Conservation (phyloP, 2,113 vertebrate species). For the Ammospiza nelsoni region DNA sequence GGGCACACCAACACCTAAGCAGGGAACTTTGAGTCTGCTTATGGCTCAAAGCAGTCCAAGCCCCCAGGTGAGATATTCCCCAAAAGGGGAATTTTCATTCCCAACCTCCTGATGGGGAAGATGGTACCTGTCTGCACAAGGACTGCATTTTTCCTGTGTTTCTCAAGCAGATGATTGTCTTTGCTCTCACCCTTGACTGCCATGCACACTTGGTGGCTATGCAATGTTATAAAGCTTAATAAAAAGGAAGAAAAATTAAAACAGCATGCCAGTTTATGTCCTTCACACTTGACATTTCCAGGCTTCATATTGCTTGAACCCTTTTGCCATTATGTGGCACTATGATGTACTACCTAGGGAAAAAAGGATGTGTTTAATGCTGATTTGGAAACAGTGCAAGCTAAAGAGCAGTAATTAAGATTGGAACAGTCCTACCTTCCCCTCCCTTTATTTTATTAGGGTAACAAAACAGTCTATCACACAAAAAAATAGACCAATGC, state of each 20-base stretch:
- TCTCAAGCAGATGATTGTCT: background rate
- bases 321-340: background rate
- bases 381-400: background rate
- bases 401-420: background rate
- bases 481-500: background rate
- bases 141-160: background rate
- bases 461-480: background rate
- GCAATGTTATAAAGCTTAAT: background rate
- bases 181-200: background rate
- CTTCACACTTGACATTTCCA: slow-evolving; percentile 18
- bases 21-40: background rate
- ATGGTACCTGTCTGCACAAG: background rate
- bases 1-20: background rate
- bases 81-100: background rate
- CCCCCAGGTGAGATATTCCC: background rate
- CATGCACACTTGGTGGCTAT: background rate
- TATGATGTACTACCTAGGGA: background rate
- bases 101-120: background rate
- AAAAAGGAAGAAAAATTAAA: slow-evolving; percentile 7
- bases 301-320: background rate
- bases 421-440: background rate
- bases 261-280: background rate
- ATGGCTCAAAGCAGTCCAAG: background rate
- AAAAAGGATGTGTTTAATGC: background rate
- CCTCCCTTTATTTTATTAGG: background rate